Evolutionary conservation across 2,888 invertebrate genomes (phyloP).

Genomic region (Oeneis ivallda): DNA sequence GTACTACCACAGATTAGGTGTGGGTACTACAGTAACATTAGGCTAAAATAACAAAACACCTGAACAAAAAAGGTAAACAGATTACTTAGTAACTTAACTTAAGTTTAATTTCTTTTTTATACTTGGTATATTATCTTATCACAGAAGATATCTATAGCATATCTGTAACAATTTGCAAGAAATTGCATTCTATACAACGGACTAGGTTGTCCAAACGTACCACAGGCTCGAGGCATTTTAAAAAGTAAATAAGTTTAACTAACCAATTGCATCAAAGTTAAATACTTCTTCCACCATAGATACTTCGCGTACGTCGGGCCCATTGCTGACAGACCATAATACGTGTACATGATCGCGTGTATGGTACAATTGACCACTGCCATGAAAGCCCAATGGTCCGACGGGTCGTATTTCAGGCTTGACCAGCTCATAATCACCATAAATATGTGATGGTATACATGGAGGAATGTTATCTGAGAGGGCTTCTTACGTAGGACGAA

Average conservation of each 20-base stretch:
- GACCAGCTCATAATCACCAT: conserved; percentile 87
- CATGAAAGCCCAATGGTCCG: conserved; percentile 86
- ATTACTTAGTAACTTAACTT: no score
- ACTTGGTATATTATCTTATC: no score
- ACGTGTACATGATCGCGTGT: conserved; percentile 88
- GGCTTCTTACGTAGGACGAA: conserved; percentile 89
- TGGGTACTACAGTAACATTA: no score
- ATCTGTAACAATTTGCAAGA: no score
- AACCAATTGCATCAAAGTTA: conserved; percentile 88
- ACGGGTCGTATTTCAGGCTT: conserved; percentile 86
- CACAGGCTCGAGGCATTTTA: no score
- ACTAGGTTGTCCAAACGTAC: no score
- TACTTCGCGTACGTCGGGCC: conserved; percentile 86
- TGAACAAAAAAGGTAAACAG: no score
- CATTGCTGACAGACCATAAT: conserved; percentile 86
- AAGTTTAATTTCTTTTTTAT: no score
- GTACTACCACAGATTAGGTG: no score
- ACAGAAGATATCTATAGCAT: no score
- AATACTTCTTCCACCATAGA: conserved; percentile 92
- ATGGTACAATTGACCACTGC: conserved; percentile 85
- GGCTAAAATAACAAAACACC: no score
- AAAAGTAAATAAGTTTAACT: conserved; percentile 42
- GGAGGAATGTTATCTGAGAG: conserved; percentile 89
- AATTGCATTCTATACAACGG: no score
- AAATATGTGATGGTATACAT: conserved; percentile 90